Evolutionary conservation across 2,888 invertebrate species (phyloP).

Genomic region (Mamestra brassicae): DNA sequence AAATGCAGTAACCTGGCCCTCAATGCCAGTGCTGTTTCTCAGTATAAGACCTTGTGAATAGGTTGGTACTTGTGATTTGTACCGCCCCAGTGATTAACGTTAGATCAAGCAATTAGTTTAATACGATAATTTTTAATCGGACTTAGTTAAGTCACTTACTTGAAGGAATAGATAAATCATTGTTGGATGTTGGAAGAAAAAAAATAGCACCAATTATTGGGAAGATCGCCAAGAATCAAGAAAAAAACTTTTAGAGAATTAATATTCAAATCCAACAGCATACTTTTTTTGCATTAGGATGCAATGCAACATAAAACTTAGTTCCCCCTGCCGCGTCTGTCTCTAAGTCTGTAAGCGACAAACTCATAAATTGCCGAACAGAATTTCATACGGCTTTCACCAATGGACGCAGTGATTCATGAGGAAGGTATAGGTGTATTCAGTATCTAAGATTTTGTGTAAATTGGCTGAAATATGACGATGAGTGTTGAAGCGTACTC

Average conservation of each 20-base stretch:
- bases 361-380: no score
- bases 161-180: neutral
- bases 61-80: slow-evolving; percentile 5
- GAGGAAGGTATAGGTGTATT: no score
- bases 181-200: neutral
- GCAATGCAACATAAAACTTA: no score
- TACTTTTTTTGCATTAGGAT: neutral
- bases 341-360: no score
- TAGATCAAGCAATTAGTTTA: neutral
- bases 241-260: neutral
- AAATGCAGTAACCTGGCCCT: slow-evolving; percentile 36
- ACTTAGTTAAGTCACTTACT: neutral
- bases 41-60: slow-evolving; percentile 17
- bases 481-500: no score
- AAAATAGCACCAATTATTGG: neutral
- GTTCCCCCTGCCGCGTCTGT: no score
- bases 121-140: neutral
- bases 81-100: neutral
- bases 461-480: no score
- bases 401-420: no score
- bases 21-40: slow-evolving; percentile 36
- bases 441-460: no score
- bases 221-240: neutral
- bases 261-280: neutral
- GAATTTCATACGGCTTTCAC: no score